phyloP scores from a whole-genome alignment of 2,113 vertebrate genomes.

The Galeopterus variegatus region DNA sequence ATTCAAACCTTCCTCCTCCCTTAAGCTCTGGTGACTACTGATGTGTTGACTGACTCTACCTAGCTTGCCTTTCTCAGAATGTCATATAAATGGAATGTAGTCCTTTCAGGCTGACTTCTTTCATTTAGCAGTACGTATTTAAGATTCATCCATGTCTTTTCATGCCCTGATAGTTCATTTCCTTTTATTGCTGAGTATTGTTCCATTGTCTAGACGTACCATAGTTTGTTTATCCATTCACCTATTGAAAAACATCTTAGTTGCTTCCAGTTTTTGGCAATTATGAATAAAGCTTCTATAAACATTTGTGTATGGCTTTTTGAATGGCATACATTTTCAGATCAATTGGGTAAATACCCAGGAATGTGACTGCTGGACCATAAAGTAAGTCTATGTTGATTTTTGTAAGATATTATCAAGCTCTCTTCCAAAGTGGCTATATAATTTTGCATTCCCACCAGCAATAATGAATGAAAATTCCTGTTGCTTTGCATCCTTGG shows the following conservation, averaged over 20 bases:
- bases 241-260: background rate
- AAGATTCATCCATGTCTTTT: background rate
- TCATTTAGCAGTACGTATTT: background rate
- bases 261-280: background rate
- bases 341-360: background rate
- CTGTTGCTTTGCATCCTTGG: background rate
- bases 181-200: background rate
- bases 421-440: background rate
- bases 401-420: background rate
- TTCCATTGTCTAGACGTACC: background rate
- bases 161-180: background rate
- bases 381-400: background rate
- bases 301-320: background rate
- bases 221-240: background rate
- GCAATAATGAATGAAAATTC: background rate
- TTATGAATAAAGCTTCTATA: background rate
- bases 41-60: too few relatives aligned
- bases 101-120: background rate
- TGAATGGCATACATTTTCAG: background rate
- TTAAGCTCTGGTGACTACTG: background rate
- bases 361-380: background rate
- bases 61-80: background rate
- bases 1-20: background rate
- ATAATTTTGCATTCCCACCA: background rate
- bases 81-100: background rate